A percentile compares a stretch with the other conserved stretches of the same genome.
Evolutionary conservation across 2,797 vertebrate species (phyloP).

Genomic region (Prionace glauca): DNA sequence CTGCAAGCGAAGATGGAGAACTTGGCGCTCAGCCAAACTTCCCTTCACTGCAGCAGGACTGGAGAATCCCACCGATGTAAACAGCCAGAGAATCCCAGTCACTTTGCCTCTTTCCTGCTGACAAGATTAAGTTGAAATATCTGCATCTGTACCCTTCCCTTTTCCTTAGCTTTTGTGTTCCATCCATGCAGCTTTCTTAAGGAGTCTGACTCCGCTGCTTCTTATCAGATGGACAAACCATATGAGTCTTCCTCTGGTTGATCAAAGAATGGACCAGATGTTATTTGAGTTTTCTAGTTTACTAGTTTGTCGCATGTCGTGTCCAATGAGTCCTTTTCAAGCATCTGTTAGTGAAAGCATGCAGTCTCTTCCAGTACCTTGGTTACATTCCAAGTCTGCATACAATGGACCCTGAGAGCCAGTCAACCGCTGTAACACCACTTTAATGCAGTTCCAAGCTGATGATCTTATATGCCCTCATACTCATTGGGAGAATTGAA

Average conservation of each 20-base stretch:
- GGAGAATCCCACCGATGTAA: too few relatives aligned
- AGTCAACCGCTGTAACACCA: background rate
- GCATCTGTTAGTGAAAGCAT: background rate
- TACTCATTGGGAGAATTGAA: background rate
- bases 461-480: background rate
- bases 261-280: conserved; percentile 1
- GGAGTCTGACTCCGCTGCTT: background rate
- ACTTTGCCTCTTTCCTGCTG: background rate
- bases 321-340: background rate
- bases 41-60: too few relatives aligned
- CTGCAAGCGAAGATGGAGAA: too few relatives aligned
- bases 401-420: background rate
- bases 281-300: background rate
- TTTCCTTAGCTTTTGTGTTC: background rate
- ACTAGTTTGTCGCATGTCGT: background rate
- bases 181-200: background rate
- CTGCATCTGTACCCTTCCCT: background rate
- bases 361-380: background rate
- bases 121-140: background rate
- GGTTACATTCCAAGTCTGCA: background rate
- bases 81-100: too few relatives aligned
- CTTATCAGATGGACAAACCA: background rate
- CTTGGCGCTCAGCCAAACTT: too few relatives aligned
- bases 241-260: background rate
- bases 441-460: background rate